A percentile compares a stretch with the other conserved stretches of the same genome.
These are phyloP conservation scores for Diuraphis noxia DNA, from an alignment of 1,140 invertebrate genomes.

Conservation along the genomic window DNA sequence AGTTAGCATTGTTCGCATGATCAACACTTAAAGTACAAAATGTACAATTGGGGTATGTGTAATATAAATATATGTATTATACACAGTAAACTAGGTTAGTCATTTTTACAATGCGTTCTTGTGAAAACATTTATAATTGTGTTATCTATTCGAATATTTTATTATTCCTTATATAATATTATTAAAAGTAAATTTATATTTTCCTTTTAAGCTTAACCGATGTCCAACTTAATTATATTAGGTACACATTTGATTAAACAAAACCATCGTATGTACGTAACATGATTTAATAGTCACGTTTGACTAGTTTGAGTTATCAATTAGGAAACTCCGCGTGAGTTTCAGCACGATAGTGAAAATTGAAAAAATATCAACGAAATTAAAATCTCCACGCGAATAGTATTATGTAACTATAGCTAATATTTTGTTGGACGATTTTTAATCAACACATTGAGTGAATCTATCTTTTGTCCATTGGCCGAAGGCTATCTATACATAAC, in stretches of 20 bases:
- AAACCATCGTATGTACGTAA: background rate
- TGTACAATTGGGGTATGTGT: background rate
- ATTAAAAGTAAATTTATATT: no score
- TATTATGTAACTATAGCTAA: background rate
- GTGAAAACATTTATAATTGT: background rate
- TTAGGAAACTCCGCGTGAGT: background rate
- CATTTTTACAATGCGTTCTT: background rate
- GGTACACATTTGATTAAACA: background rate
- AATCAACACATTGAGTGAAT: background rate
- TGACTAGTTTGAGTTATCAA: background rate
- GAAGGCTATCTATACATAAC: no score
- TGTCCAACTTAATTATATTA: background rate
- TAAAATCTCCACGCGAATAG: background rate
- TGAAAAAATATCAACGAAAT: no score
- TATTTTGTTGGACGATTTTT: background rate
- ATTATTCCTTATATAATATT: no score
- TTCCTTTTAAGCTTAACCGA: background rate
- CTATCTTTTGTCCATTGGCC: background rate
- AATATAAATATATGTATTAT: background rate
- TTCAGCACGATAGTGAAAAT: background rate
- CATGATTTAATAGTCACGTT: background rate
- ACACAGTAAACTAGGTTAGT: background rate
- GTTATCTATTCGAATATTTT: background rate
- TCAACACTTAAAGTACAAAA: background rate
- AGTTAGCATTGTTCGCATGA: background rate